These are phyloP conservation scores for Ceyx erithaca DNA, from an alignment of 2,797 vertebrate genomes.

Conservation along the genomic window DNA sequence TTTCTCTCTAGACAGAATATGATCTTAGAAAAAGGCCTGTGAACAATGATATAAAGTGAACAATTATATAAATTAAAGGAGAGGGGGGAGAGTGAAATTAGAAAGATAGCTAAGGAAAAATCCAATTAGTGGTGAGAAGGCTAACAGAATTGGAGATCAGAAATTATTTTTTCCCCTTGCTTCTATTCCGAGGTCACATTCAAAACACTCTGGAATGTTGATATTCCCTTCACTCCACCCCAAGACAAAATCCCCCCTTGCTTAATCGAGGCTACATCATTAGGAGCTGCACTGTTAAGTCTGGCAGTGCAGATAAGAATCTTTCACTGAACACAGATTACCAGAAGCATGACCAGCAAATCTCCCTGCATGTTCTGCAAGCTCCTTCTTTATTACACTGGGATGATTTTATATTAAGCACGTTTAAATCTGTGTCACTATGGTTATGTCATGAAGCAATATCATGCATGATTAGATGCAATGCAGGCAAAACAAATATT, in stretches of 20 bases:
- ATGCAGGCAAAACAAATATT: constrained; percentile 46
- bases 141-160: constrained; percentile 41
- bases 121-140: constrained; percentile 12
- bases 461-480: constrained; percentile 50
- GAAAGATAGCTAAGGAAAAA: constrained; percentile 48
- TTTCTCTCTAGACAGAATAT: not conserved
- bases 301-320: constrained; percentile 46
- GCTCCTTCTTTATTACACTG: constrained; percentile 16
- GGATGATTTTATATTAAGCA: constrained; percentile 45
- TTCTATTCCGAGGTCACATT: constrained; percentile 12
- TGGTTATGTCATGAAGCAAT: constrained; percentile 59
- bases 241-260: constrained; percentile 10
- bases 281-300: constrained; percentile 39
- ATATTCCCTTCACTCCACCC: not conserved
- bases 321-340: constrained; percentile 53
- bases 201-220: not conserved
- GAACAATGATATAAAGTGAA: constrained; percentile 29
- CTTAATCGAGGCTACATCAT: constrained; percentile 27
- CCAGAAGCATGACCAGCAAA: constrained; percentile 45
- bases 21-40: not conserved
- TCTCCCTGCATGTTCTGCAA: constrained; percentile 45
- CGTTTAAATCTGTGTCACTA: constrained; percentile 63
- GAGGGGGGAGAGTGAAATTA: not conserved
- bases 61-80: constrained; percentile 16
- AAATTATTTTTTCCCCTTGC: constrained; percentile 11